Base-by-base conservation (phyloP, 2,888 invertebrate genomes). In the Lasioglossum pauxillum region DNA sequence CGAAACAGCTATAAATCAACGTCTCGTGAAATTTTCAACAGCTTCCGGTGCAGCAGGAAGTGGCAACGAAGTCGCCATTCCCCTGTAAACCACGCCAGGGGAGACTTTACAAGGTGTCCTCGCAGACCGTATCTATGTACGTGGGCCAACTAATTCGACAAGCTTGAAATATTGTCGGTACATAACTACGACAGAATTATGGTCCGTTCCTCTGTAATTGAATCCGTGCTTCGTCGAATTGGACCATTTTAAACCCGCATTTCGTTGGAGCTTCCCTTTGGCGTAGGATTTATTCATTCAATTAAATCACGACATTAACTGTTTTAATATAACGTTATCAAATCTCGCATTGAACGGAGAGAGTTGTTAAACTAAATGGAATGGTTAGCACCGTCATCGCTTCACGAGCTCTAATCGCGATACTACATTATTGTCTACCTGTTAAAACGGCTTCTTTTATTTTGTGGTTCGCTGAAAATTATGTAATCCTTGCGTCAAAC, bases 101-200 rank as follows among this genome's bases (percentile, higher is more conserved):
- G 23, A 53, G 57, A 69, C n/a, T 44, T 76, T 49, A 57, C 41
- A 76, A 44, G 57, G 41, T 60, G 73, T 80, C 76, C 75, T 14
- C n/a, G 53, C 23, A 53, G 23, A 23, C 53, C 2, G 23, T 53
- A 53, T 53, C 53, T 23, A 53, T 23, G 23, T 23, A 23, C 7
- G 7, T 23, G 35, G 53, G 53, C 67, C 44, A 81, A 78, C 81
- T 78, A 86, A 86, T 84, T 80, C 86, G 84, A 64, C 75, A 71
- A 84, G 85, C 78, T 71, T 78, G 80, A 84, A 78, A 80, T 84
- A 84, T 84, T 53, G 78, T 31, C 31, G 35, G 49, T 23, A 64
- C 69, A 64, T 69, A 49, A 69, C 44, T 73, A 41, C 38, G 31
- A 35, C 27, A 27, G 75, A 80, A 75, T 84, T 80, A 72, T 64